These are phyloP conservation scores for Octodonta nipae DNA, from an alignment of 2,888 invertebrate species.

Conservation along the genomic window DNA sequence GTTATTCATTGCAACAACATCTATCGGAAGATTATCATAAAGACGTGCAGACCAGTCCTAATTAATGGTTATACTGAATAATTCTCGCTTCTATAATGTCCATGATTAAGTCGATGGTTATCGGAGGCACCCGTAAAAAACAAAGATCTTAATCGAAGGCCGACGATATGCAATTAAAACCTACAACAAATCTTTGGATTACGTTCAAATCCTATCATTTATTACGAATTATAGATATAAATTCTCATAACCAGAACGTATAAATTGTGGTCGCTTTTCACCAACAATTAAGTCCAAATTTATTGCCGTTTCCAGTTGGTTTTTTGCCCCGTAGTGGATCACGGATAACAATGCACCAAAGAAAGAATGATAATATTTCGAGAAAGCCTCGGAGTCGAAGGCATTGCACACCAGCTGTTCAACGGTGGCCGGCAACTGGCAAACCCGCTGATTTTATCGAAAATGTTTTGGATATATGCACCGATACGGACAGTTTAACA, in stretches of 20 bases:
- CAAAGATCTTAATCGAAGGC: constrained; percentile 27
- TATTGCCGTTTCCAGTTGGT: constrained; percentile 22
- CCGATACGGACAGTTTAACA: constrained; percentile 1
- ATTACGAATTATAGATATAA: constrained; percentile 32
- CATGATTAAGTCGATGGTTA: constrained; percentile 26
- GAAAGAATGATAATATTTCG: constrained; percentile 1
- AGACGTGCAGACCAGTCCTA: constrained; percentile 11
- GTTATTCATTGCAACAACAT: too few species aligned
- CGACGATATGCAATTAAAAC: constrained; percentile 30
- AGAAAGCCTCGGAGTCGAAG: too few species aligned
- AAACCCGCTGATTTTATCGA: not conserved
- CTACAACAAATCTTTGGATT: constrained; percentile 34
- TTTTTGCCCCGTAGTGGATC: constrained; percentile 25
- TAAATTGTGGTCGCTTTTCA: constrained; percentile 32
- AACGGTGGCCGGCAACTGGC: too few species aligned
- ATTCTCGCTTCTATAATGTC: constrained; percentile 21
- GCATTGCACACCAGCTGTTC: too few species aligned
- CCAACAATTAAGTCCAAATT: constrained; percentile 34
- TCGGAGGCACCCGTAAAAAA: constrained; percentile 26
- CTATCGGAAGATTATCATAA: constrained; percentile 2
- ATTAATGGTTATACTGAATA: constrained; percentile 21
- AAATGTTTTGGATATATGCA: not conserved
- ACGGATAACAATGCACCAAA: constrained; percentile 28
- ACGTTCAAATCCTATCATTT: constrained; percentile 32
- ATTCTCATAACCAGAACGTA: constrained; percentile 27